Base-by-base conservation (phyloP, 2,888 invertebrate species). In the Caradrina kadenii region DNA sequence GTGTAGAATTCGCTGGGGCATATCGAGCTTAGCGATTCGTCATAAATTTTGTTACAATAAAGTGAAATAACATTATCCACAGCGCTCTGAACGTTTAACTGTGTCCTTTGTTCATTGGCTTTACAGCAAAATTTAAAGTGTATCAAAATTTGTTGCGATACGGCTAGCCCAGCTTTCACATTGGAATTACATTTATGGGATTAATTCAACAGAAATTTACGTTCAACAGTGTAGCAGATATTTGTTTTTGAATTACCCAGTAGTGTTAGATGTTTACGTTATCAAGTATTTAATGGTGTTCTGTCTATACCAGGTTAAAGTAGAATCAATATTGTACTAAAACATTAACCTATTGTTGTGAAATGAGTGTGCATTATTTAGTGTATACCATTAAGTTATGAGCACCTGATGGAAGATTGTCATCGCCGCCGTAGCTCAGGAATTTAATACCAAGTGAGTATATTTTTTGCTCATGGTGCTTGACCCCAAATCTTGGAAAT, bases 341-440 rank as follows among this genome's bases (percentile, higher is more conserved):
- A 86, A 86, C 85, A 83, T 80, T 87, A 88, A 86, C 87, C 86
- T 87, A 88, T 89, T 91, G 86, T 91, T 86, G 88, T 91, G 89
- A 91, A 93, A 94, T 94, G 93, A 93, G 86, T 90, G 90, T 92
- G 91, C 91, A 91, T 88, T 88, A 89, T 89, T 92, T 88, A 81
- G 87, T 87, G 85, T 88, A 26, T 26, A 82, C 79, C 73, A 62
- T 84, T 90, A 90, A 91, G 86, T 88, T 86, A 87, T 84, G 84
- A 86, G 83, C 83, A 87, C 86, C 89, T 89, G 87, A 92, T 93
- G 91, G 87, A 83, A 80, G 73, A 78, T 70, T 78, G 73, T 48
- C 58, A 80, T 73, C 65, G 10, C 35, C 22, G n/a, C 56, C 62
- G 63, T 74, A 76, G 63, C 67, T 78, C 73, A 75, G 69, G 70